Evolutionary conservation across 2,113 vertebrate species (phyloP), one percentile per base, ranked within the genome.

Genomic region (Barnardius zonarius): DNA sequence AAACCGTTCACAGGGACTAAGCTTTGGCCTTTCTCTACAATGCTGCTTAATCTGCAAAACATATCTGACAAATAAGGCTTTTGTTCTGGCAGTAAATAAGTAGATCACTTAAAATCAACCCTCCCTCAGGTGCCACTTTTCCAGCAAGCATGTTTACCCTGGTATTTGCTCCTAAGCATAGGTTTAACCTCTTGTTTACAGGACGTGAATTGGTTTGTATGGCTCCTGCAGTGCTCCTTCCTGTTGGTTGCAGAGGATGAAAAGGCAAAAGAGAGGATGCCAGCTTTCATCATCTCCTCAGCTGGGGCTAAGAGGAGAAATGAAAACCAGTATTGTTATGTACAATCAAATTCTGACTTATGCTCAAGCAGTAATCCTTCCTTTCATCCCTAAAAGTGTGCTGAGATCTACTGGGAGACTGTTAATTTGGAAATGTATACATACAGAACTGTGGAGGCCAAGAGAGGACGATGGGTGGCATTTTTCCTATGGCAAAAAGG

Each of bases 141-240:
- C 28, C 67, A 82, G 55, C 70, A 93, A 78, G 66, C 41, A 92
- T 37, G 54, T 91, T 83, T 78, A 61, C 27, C 43, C 61, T 64
- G 48, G 44, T 48, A 78, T 88, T 79, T 94, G 33, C n/a, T 91
- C 76, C 59, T 79, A 89, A 72, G 43, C 33, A 68, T 73, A 49
- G 74, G 44, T 91, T 85, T 96, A 95, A 93, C 86, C 62, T 93
- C 67, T 75, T 77, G 43, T 70, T 96, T 81, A 72, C 24, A 91
- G 62, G 52, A 81, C 11, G 17, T 48, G 54, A 95, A 90, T 75
- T 55, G 79, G 80, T 93, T 51, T 78, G 33, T 55, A 64, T 0
- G 0, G 61, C 35, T 94, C 69, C 85, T 64, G 52, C 85, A 75
- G 76, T 2, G 20, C 55, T 88, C 59, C 77, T 33, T 93, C 85